Evolutionary conservation across 2,113 vertebrate genomes (phyloP).

Genomic region (Callipepla squamata): DNA sequence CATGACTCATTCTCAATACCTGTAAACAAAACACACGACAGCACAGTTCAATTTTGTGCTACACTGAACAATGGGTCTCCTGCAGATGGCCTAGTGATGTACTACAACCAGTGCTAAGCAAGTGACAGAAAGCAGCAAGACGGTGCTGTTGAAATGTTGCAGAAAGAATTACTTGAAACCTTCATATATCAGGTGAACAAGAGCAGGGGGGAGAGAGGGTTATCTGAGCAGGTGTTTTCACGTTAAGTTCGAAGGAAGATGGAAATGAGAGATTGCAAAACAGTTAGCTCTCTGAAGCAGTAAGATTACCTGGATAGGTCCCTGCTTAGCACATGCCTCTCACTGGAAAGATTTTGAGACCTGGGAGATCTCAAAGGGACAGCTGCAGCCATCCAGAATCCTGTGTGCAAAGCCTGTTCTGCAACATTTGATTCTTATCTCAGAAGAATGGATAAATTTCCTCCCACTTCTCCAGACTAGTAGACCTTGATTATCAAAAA

Average conservation of each 20-base stretch:
- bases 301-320: conserved; percentile 1
- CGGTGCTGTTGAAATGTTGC: neutral
- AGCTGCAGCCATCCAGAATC: neutral
- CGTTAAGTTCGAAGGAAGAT: conserved; percentile 40
- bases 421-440: conserved; percentile 8
- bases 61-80: neutral
- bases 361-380: neutral
- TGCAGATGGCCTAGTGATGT: neutral
- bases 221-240: conserved; percentile 43
- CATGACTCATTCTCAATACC: neutral
- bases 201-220: neutral
- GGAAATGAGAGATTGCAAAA: conserved; percentile 13
- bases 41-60: neutral
- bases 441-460: conserved; percentile 30
- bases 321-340: neutral
- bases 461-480: neutral
- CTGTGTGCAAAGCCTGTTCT: neutral
- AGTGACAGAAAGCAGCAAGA: conserved; percentile 14
- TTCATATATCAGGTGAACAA: conserved; percentile 22
- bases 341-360: neutral
- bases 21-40: neutral
- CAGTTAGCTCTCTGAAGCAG: neutral
- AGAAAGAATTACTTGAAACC: conserved; percentile 20
- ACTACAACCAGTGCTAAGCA: neutral
- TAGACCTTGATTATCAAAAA: conserved; percentile 6